Evolutionary conservation across 2,888 invertebrate species (phyloP).

Genomic region (Drosophila borealis): DNA sequence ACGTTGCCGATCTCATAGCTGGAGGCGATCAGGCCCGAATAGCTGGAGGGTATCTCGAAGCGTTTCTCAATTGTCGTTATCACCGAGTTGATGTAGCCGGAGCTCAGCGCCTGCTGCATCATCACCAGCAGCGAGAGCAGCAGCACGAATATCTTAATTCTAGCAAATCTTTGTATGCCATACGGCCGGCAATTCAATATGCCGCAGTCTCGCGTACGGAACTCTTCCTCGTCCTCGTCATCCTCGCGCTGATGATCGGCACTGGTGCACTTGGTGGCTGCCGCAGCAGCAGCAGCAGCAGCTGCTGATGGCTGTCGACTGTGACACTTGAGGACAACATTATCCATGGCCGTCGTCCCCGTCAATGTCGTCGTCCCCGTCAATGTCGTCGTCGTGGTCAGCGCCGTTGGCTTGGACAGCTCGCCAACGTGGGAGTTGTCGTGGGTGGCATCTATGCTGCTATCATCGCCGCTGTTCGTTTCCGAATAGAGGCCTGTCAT

Average conservation of each 20-base stretch:
- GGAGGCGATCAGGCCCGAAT: slow-evolving; percentile 96
- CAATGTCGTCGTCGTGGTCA: slow-evolving; percentile 15
- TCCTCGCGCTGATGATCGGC: slow-evolving; percentile 61
- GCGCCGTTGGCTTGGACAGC: slow-evolving; percentile 6
- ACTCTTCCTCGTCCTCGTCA: slow-evolving; percentile 89
- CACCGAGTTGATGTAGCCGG: slow-evolving; percentile 97
- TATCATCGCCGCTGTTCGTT: slow-evolving; percentile 87
- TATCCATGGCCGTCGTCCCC: slow-evolving; percentile 49
- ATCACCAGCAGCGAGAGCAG: slow-evolving; percentile 95
- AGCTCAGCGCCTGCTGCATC: slow-evolving; percentile 95
- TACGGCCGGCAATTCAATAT: slow-evolving; percentile 94
- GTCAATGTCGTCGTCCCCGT: not conserved
- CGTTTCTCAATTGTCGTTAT: slow-evolving; percentile 98
- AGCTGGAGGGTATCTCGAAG: slow-evolving; percentile 96
- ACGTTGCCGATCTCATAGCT: slow-evolving; percentile 98
- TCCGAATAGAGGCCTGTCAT: slow-evolving; percentile 94
- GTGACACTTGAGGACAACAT: slow-evolving; percentile 88
- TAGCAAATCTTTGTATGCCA: slow-evolving; percentile 94
- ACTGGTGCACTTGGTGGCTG: slow-evolving; percentile 82
- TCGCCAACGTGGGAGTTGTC: slow-evolving; percentile 83
- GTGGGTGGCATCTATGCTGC: slow-evolving; percentile 85
- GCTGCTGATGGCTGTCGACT: slow-evolving; percentile 90
- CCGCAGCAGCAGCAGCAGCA: slow-evolving; percentile 19
- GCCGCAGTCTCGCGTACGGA: slow-evolving; percentile 91
- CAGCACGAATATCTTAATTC: slow-evolving; percentile 96